phyloP scores from a whole-genome alignment of 1,140 invertebrate species.

The Branchinecta lindahli region DNA sequence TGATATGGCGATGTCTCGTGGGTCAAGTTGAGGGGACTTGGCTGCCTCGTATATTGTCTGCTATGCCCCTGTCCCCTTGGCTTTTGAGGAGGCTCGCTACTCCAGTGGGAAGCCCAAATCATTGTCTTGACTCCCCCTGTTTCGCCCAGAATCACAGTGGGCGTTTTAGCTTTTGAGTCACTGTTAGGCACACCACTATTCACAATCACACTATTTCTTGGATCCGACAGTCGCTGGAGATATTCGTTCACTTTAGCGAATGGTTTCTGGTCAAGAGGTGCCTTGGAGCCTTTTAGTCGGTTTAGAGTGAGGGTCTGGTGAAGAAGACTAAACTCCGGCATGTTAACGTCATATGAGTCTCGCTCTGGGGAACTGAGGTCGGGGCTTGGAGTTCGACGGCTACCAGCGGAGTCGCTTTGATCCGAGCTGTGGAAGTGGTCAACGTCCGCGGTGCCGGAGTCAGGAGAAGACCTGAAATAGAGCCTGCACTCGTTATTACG shows the following conservation, averaged over 20 bases:
- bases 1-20: conserved; percentile 31
- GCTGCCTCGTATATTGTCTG: conserved; percentile 51
- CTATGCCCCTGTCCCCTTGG: not conserved
- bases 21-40: conserved; percentile 60
- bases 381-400: not conserved
- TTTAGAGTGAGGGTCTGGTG: not conserved
- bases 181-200: no score
- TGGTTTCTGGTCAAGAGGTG: not conserved
- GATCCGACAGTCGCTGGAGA: not conserved
- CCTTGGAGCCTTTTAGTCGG: not conserved
- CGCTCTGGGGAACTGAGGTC: not conserved
- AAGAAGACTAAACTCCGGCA: conserved; percentile 1
- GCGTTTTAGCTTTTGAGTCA: conserved; percentile 21
- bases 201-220: not conserved
- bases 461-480: not conserved
- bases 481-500: not conserved
- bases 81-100: conserved; percentile 12
- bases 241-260: not conserved
- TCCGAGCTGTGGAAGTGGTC: not conserved
- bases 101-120: conserved; percentile 26
- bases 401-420: not conserved
- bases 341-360: not conserved
- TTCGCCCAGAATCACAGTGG: conserved; percentile 28
- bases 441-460: not conserved
- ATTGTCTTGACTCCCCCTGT: conserved; percentile 29